Evolutionary conservation across 2,113 vertebrate species (phyloP), one percentile per base, ranked within the genome.

Genomic region (Corythoichthys intestinalis): DNA sequence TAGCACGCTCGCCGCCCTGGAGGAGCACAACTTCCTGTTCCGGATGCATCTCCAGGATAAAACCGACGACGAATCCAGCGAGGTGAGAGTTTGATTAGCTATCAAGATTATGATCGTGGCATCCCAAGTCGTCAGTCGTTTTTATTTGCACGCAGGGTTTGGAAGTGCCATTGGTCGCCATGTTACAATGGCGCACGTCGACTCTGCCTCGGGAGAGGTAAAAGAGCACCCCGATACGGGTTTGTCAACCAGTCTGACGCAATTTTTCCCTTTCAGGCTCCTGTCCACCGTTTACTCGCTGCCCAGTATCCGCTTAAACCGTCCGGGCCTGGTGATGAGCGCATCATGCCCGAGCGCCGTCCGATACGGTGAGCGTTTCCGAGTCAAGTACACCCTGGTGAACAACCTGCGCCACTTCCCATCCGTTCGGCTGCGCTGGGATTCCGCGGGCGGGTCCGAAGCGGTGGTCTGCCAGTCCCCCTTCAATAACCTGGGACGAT

Each of bases 331-430:
- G n/a, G 93, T 98, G 65, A 97, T 98, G 96, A 96, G 91, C 0
- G 96, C 96, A 0, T 92, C 93, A 68, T 96, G 95, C 14, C 93
- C 94, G 66, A 96, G 94, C 1, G 86, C 93, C 0, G 94, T 96
- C 64, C 77, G 37, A 8, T 88, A 93, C 46, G 93, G 88, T 1
- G 93, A 93, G 60, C 91, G 92, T 72, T 98, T 98, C 85, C 91
- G 89, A 0, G 96, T 97, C 72, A 93, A 93, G 71, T 98, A 97
- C 70, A 95, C 95, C 0, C 92, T 98, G 56, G 92, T 96, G 66
- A 98, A 98, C 82, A 94, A 98, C 69, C 91, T 98, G 73, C 96
- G 97, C 89, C 96, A 98, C 89, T 98, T 98, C 85, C 89, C 96
- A 81, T 94, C 96, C 0, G 94, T 98, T 0, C 86, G 96, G 2